Evolutionary conservation across 2,797 vertebrate species (phyloP), one percentile per base, ranked within the genome.

Genomic region (Characodon lateralis): DNA sequence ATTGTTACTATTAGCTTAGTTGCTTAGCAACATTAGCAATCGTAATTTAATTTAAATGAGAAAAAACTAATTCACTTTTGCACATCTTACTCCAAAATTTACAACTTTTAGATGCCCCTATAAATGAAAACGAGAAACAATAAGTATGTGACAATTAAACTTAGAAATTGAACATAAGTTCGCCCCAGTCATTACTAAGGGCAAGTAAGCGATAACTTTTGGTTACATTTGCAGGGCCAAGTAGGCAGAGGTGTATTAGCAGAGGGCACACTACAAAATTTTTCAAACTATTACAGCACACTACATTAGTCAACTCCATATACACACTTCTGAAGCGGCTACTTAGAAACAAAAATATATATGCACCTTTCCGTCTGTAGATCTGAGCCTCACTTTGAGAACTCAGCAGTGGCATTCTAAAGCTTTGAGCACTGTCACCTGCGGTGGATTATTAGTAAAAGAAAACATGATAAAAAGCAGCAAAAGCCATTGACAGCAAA

Each of bases 311-410:
- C 51, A 77, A 83, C 73, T 83, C 39, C 76, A 59, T 58, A 72
- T 69, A 77, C 68, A 90, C 70, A 84, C 63, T 73, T 88, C 77
- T 85, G 74, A 59, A 61, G 72, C 77, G 69, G 50, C 81, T 92
- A 92, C 72, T 48, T 31, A 86, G 72, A 81, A 91, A 85, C 78
- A 71, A 75, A 66, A 92, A 92, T 92, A 93, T 92, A 93, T 82
- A 90, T 89, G 94, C 95, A 96, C 95, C 95, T 96, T 92, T 95
- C 82, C 76, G 74, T 88, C 72, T 91, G 93, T 81, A 89, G 92
- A 80, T 92, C 87, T 91, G 81, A 84, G 85, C 81, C 88, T 94
- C 94, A 85, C 73, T 89, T 81, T 93, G 89, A 91, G 86, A 87
- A 89, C 83, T 91, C 88, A 92, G 86, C 72, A 91, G 88, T 58